A percentile compares a stretch with the other conserved stretches of the same genome.
Conservation (phyloP, 2,888 invertebrate genomes). For the Mythimna ferrago region DNA sequence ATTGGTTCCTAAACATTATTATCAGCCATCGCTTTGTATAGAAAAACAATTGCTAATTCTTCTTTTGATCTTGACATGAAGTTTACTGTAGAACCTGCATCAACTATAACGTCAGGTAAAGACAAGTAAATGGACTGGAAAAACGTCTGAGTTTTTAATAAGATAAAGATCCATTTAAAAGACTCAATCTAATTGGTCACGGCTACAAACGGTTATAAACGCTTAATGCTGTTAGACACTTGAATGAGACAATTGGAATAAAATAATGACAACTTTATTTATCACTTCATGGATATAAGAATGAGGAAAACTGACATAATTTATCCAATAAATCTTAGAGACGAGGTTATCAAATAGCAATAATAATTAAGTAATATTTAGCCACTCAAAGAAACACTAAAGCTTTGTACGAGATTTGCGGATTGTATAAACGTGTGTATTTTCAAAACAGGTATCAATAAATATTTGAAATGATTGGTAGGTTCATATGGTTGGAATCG, state of each 20-base stretch:
- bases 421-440: neutral
- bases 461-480: conserved; percentile 8
- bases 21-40: neutral
- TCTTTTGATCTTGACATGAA: neutral
- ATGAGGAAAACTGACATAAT: conserved; percentile 29
- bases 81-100: conserved; percentile 8
- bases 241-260: conserved; percentile 17
- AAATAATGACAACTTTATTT: conserved; percentile 17
- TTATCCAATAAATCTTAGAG: neutral
- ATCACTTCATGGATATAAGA: conserved; percentile 3
- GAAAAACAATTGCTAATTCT: neutral
- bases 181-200: conserved; percentile 30
- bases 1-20: conserved; percentile 20
- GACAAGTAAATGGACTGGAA: neutral
- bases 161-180: conserved; percentile 25
- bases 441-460: conserved; percentile 7
- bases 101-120: neutral
- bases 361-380: conserved; percentile 14
- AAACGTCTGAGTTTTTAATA: conserved; percentile 17
- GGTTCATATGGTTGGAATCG: conserved; percentile 6
- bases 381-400: conserved; percentile 8
- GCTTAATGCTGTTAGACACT: conserved; percentile 17
- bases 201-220: conserved; percentile 9
- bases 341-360: conserved; percentile 14
- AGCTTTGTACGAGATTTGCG: neutral